A percentile compares a stretch with the other conserved stretches of the same genome.
phyloP scores from a whole-genome alignment of 53 echinoderm and acorn worm genomes.

The Patiria pectinifera region DNA sequence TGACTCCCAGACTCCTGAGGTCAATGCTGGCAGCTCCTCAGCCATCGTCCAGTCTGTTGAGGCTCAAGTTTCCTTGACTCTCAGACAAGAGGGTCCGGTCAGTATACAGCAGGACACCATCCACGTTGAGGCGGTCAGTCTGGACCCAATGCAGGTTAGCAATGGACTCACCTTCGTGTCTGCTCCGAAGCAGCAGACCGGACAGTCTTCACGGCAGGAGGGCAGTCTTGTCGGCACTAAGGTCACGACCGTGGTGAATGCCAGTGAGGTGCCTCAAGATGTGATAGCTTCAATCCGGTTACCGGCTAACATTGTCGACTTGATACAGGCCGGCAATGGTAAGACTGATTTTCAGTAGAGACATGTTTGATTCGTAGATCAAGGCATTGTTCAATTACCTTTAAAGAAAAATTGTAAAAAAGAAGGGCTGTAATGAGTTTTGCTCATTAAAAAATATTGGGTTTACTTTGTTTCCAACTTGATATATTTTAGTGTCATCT shows the following conservation, averaged over 20 bases:
- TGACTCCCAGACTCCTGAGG: background rate
- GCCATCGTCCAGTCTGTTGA: constrained; percentile 47
- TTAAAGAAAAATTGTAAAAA: too few relatives aligned
- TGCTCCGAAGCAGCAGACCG: background rate
- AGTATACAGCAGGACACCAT: background rate
- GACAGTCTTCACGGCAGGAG: background rate
- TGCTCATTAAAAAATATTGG: too few relatives aligned
- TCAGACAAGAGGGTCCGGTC: constrained; percentile 7
- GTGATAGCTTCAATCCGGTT: constrained; percentile 29
- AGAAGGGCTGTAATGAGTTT: too few relatives aligned
- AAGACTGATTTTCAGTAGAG: background rate
- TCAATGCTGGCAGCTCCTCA: constrained; percentile 27
- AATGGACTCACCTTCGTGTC: constrained; percentile 27
- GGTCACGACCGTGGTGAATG: background rate
- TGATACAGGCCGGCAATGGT: background rate
- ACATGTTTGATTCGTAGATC: too few relatives aligned
- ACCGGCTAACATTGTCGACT: constrained; percentile 1
- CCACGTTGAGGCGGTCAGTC: constrained; percentile 36
- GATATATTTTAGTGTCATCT: too few relatives aligned
- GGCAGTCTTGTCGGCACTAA: constrained; percentile 6
- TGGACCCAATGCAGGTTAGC: background rate
- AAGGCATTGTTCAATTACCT: too few relatives aligned
- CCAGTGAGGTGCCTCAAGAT: constrained; percentile 10
- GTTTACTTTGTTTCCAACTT: too few relatives aligned
- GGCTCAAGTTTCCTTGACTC: constrained; percentile 46